Evolutionary conservation across 2,888 invertebrate species (phyloP), one percentile per base, ranked within the genome.

Genomic region (Acleris cristana): DNA sequence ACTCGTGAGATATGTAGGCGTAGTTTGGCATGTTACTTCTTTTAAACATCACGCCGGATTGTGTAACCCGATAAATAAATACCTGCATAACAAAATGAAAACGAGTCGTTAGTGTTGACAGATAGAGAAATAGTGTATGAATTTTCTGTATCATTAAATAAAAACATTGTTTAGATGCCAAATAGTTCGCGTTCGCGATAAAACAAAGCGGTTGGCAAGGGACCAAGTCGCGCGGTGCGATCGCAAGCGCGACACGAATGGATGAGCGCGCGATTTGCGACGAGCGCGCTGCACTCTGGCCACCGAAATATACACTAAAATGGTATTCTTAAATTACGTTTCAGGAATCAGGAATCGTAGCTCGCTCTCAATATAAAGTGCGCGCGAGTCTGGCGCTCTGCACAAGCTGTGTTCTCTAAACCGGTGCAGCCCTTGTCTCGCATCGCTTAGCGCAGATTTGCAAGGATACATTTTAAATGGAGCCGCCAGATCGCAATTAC

Each of bases 91-190:
- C 61, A 63, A 54, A 67, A 62, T 56, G 58, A 65, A 72, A 72
- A 73, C 77, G 76, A 76, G 78, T 80, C 72, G 73, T 75, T 76
- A 74, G 69, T 72, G 80, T 80, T 84, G 85, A 87, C 83, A 87
- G 80, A 86, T 88, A 84, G 82, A 87, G 85, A 85, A 86, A 86
- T 84, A 78, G 80, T 74, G 76, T 83, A 81, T 82, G 79, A 86
- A 86, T 88, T 86, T 87, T 88, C 85, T 85, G 85, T 88, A 87
- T 86, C 86, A 85, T 90, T 89, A 86, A 88, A 88, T 86, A 80
- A 87, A 88, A 89, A 90, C 88, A 89, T 89, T 86, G 87, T 86
- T 88, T 82, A 82, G 84, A 90, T 87, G 89, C 90, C 91, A 90
- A 90, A 90, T 87, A 89, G 85, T 89, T 90, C 75, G 83, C 81